Evolutionary conservation across 2,113 vertebrate genomes (phyloP).

Genomic region (Andinoacara biseriatus): DNA sequence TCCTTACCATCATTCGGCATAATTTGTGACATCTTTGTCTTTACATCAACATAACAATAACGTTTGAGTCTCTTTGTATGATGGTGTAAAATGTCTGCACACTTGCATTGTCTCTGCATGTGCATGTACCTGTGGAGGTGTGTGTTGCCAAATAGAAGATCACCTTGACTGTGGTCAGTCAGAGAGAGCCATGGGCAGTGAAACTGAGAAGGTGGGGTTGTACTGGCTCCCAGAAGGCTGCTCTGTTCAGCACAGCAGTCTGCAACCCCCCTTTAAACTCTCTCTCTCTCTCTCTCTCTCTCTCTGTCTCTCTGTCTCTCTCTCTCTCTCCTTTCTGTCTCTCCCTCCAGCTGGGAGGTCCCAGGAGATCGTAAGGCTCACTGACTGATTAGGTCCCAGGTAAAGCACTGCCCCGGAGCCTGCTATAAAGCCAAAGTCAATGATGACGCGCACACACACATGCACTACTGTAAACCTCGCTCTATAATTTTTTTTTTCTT

Average conservation of each 20-base stretch:
- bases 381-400: conserved; percentile 90
- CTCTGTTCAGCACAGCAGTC: conserved; percentile 72
- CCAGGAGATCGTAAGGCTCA: conserved; percentile 81
- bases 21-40: conserved; percentile 5
- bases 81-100: conserved; percentile 27
- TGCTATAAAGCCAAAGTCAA: conserved; percentile 86
- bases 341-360: conserved; percentile 80
- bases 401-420: conserved; percentile 87
- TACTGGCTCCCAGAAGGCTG: conserved; percentile 75
- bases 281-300: conserved; percentile 19
- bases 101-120: conserved; percentile 10
- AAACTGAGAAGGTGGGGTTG: conserved; percentile 72
- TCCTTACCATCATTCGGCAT: conserved; percentile 23
- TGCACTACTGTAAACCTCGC: conserved; percentile 40
- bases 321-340: conserved; percentile 34
- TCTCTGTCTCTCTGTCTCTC: conserved; percentile 30
- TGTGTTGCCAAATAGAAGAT: conserved; percentile 67
- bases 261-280: conserved; percentile 16
- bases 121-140: conserved; percentile 52
- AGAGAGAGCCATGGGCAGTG: conserved; percentile 77
- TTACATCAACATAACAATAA: conserved; percentile 33
- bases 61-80: conserved; percentile 43
- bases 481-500: not conserved
- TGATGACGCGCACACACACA: conserved; percentile 50
- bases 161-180: conserved; percentile 83